A percentile compares a stretch with the other conserved stretches of the same genome.
Conservation (phyloP, 37 sponge, comb jelly and placozoan species). For the Spongilla lacustris region DNA sequence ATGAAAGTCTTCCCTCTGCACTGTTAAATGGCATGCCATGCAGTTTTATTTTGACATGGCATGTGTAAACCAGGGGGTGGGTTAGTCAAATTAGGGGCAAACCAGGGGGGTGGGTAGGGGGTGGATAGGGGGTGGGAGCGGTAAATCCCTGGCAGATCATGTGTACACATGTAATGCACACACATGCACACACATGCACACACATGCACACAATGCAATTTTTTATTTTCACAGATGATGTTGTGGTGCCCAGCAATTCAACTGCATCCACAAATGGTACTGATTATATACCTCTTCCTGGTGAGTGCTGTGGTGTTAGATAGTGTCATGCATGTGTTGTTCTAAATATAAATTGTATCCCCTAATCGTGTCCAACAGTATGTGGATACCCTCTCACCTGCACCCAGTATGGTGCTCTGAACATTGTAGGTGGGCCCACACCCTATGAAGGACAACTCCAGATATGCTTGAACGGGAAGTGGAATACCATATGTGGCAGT, state of each 20-base stretch:
- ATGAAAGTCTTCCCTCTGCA: no score
- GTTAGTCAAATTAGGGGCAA: no score
- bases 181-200: not conserved
- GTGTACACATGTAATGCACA: not conserved
- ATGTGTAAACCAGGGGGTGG: no score
- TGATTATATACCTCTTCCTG: not conserved
- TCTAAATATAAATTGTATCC: no score
- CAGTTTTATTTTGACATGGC: no score
- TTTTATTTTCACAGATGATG: not conserved
- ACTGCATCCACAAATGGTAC: not conserved
- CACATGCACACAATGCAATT: not conserved
- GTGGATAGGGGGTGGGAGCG: no score
- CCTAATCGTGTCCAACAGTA: not conserved
- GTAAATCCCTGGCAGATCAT: no score
- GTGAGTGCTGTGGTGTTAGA: not conserved
- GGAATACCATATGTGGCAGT: not conserved
- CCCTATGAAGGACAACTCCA: not conserved
- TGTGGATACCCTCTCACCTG: not conserved
- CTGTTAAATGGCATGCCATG: no score
- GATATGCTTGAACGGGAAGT: not conserved
- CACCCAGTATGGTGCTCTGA: not conserved
- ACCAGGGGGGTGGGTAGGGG: no score
- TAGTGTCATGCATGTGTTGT: no score
- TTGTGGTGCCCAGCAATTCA: not conserved
- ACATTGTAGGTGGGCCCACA: not conserved